A percentile compares a stretch with the other conserved stretches of the same genome.
phyloP scores from a whole-genome alignment of 2,888 invertebrate genomes.

The Ornithoptera alexandrae region DNA sequence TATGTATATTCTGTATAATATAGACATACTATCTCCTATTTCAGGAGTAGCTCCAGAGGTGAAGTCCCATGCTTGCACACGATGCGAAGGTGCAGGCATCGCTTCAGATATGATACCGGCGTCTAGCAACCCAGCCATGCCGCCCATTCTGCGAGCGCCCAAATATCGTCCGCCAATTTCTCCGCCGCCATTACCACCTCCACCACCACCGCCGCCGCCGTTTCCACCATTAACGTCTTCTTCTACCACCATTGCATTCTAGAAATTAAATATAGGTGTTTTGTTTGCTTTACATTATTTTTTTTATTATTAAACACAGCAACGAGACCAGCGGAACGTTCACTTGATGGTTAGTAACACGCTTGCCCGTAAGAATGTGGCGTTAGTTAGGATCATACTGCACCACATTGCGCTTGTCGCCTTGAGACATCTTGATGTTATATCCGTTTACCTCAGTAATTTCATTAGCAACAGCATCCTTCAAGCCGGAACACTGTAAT shows the following conservation, averaged over 20 bases:
- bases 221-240: conserved; percentile 52
- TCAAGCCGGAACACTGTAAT: no score
- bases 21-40: conserved; percentile 82
- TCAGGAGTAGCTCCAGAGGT: conserved; percentile 85
- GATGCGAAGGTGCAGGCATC: conserved; percentile 84
- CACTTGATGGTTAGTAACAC: no score
- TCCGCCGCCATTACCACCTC: conserved; percentile 30
- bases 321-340: no score
- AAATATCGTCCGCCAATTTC: conserved; percentile 43
- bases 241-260: conserved; percentile 76
- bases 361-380: no score
- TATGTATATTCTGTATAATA: background rate
- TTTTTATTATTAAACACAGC: no score
- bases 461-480: no score
- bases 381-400: no score
- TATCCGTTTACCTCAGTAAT: no score
- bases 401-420: no score
- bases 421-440: no score
- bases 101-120: conserved; percentile 73
- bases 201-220: conserved; percentile 34
- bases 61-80: conserved; percentile 93
- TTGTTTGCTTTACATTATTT: no score
- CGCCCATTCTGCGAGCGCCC: conserved; percentile 53
- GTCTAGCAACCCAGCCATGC: conserved; percentile 67
- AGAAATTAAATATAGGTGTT: conserved; percentile 19